Conservation (phyloP, 1,140 invertebrate genomes). For the Vanessa tameamea region DNA sequence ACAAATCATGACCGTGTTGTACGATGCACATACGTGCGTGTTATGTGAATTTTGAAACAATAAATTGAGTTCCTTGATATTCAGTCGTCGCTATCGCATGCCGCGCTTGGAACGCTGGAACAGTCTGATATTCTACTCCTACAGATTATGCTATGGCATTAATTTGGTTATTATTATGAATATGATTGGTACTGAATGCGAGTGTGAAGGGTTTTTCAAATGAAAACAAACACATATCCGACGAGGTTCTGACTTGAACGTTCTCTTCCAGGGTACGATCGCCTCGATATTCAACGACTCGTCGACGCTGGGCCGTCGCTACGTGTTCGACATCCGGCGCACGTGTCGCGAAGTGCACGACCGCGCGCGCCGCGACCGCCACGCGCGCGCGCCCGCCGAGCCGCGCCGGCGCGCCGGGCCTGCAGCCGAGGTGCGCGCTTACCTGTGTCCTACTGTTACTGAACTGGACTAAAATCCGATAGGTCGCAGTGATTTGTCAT, state of each 20-base stretch:
- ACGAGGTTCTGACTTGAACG: too few species aligned
- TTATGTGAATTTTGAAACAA: not conserved
- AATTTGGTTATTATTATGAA: too few species aligned
- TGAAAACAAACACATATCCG: too few species aligned
- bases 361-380: constrained; percentile 86
- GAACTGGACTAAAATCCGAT: too few species aligned
- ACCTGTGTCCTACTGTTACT: not conserved
- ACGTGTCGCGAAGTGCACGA: constrained; percentile 94
- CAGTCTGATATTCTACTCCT: too few species aligned
- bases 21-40: too few species aligned
- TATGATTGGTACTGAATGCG: too few species aligned
- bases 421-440: constrained; percentile 36
- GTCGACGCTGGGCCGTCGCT: constrained; percentile 91
- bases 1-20: too few species aligned
- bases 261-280: constrained; percentile 86
- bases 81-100: not conserved
- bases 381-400: constrained; percentile 49
- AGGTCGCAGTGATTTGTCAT: too few species aligned
- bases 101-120: not conserved
- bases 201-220: too few species aligned
- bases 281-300: constrained; percentile 95
- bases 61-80: not conserved
- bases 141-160: too few species aligned
- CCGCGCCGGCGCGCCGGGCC: constrained; percentile 44
- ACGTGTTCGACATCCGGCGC: constrained; percentile 93